A percentile compares a stretch with the other conserved stretches of the same genome.
Evolutionary conservation across 2,797 vertebrate genomes (phyloP).

Genomic region (Eulemur coronatus): DNA sequence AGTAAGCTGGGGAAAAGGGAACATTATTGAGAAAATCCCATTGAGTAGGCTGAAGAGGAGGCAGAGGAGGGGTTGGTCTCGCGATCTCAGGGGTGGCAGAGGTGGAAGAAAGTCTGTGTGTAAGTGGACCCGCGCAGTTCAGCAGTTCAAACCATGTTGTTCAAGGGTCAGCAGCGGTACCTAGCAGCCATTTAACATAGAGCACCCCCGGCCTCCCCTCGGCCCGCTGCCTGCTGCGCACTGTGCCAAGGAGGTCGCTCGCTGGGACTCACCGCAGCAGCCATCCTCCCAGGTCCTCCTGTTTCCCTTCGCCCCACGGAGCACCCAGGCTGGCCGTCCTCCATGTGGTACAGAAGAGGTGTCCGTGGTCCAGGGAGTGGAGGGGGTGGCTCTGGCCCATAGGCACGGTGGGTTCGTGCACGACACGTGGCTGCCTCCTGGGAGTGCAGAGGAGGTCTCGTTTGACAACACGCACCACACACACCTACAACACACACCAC

Average conservation of each 20-base stretch:
- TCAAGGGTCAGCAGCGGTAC: not conserved
- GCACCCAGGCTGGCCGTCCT: not conserved
- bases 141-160: not conserved
- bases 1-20: not conserved
- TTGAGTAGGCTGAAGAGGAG: not conserved
- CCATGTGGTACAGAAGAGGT: not conserved
- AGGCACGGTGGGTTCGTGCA: not conserved
- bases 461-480: not conserved
- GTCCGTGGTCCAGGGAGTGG: not conserved
- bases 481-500: not conserved
- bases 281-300: not conserved
- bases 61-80: not conserved
- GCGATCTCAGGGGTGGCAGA: too few relatives aligned
- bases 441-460: not conserved
- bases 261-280: not conserved
- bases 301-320: not conserved
- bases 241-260: not conserved
- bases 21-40: not conserved
- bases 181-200: not conserved
- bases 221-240: not conserved
- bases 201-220: fast-evolving
- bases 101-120: not conserved
- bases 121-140: not conserved
- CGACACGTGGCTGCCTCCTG: not conserved
- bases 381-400: not conserved